Evolutionary conservation across 2,113 vertebrate genomes (phyloP), one percentile per base, ranked within the genome.

Genomic region (Vulpes lagopus): DNA sequence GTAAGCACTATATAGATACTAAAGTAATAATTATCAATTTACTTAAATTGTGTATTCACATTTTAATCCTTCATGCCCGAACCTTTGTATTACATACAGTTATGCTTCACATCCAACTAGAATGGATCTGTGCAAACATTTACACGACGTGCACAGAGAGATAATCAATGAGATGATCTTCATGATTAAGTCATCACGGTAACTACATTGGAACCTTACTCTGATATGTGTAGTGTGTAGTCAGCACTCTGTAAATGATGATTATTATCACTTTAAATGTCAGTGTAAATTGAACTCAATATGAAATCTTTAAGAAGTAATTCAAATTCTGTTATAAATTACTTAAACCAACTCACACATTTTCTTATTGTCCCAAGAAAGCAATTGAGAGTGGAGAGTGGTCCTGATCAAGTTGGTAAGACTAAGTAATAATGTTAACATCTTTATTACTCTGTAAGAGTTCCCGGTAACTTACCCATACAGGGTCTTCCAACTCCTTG

Each of bases 401-500:
- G 23, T 23, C 62, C 84, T n/a, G 38, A 53, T 19, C 23, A 35
- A 80, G 49, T 10, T 57, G 62, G 67, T 30, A 67, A 88, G 76
- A 6, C n/a, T 23, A n/a, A 12, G 8, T 55, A 32, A 73, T 79
- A 55, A 16, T 22, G 32, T n/a, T 55, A 89, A 30, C 8, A 23
- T 38, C 0, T 60, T 23, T 20, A 74, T 23, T 85, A 83, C 35
- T 79, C 35, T 83, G 2, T 11, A 38, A 79, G 51, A 57, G 2
- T 6, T 86, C 14, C 60, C 59, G 12, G 80, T 74, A 90, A 98
- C 99, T 95, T 99, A 99, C 99, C 99, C 49, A 99, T 17, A 91
- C 99, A 99, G 11, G 99, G 99, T 15, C 99, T 98, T 49, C 99
- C 99, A 23, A 98, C 60, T 86, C 99, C 99, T 98, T 99, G 99